Percentiles rank a stretch among this genome's conserved stretches.
These are phyloP conservation scores for Cettia cetti DNA, from an alignment of 2,113 vertebrate species.

Conservation along the genomic window DNA sequence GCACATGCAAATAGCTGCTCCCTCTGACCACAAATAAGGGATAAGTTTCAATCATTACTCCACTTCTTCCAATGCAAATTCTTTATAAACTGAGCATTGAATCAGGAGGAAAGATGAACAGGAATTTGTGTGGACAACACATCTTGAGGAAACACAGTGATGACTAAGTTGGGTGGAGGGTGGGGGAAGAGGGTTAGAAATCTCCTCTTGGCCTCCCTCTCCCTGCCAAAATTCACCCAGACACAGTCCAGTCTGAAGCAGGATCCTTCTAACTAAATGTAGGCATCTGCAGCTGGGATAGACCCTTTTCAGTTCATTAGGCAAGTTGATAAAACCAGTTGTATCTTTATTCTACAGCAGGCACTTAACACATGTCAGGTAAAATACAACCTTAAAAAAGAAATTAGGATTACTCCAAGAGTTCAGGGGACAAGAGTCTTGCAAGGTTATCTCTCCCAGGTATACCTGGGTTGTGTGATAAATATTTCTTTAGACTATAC, in stretches of 20 bases:
- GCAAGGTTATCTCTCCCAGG: background rate
- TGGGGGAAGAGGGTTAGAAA: background rate
- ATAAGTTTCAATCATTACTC: background rate
- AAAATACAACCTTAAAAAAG: background rate
- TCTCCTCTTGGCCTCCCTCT: background rate
- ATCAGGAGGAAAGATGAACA: background rate
- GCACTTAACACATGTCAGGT: background rate
- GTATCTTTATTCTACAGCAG: background rate
- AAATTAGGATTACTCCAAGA: background rate
- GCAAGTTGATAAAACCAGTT: rapidly evolving
- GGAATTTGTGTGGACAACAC: background rate
- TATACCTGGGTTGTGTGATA: background rate
- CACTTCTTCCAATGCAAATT: background rate
- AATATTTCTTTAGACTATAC: background rate
- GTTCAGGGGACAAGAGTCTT: background rate
- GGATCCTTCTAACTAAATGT: background rate
- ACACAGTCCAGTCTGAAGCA: background rate
- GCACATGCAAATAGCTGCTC: background rate
- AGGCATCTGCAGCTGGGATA: background rate
- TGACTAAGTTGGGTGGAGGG: background rate
- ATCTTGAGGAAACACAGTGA: background rate
- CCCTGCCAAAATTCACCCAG: background rate
- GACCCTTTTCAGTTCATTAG: background rate
- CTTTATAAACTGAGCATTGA: background rate
- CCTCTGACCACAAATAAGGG: background rate